These are phyloP conservation scores for Charadrius vociferus DNA, from an alignment of 2,113 vertebrate species.

Conservation along the genomic window DNA sequence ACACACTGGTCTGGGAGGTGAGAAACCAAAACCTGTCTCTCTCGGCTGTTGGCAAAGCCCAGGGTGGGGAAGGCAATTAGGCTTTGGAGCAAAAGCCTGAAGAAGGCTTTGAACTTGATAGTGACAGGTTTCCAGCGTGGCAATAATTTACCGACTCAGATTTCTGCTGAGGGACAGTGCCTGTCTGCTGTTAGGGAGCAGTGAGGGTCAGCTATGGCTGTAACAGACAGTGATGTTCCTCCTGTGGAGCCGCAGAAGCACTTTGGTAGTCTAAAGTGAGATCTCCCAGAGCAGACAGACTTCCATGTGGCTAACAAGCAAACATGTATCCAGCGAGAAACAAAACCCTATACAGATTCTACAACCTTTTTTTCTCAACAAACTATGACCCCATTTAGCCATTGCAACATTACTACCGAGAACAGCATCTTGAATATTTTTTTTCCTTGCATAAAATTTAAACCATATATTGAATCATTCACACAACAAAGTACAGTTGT, in stretches of 20 bases:
- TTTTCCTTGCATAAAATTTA: neutral
- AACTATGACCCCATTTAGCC: neutral
- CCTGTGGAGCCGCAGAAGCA: neutral
- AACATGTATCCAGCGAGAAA: neutral
- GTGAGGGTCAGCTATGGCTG: neutral
- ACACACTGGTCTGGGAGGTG: neutral
- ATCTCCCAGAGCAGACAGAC: neutral
- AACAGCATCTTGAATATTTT: neutral
- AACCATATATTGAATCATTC: neutral
- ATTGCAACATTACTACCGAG: neutral
- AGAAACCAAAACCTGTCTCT: neutral
- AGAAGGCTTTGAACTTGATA: neutral
- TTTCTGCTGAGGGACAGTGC: neutral
- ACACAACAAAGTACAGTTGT: neutral
- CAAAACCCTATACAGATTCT: neutral
- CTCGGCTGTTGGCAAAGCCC: neutral
- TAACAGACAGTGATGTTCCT: neutral
- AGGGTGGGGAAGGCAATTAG: neutral
- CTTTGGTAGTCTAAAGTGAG: neutral
- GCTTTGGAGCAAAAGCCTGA: neutral
- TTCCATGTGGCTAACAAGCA: neutral
- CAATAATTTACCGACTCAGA: fast-evolving
- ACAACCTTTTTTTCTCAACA: neutral
- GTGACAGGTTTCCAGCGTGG: neutral
- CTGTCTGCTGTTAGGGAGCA: neutral